Base-by-base conservation (phyloP, 2,113 vertebrate species). In the Seriola dumerili region DNA sequence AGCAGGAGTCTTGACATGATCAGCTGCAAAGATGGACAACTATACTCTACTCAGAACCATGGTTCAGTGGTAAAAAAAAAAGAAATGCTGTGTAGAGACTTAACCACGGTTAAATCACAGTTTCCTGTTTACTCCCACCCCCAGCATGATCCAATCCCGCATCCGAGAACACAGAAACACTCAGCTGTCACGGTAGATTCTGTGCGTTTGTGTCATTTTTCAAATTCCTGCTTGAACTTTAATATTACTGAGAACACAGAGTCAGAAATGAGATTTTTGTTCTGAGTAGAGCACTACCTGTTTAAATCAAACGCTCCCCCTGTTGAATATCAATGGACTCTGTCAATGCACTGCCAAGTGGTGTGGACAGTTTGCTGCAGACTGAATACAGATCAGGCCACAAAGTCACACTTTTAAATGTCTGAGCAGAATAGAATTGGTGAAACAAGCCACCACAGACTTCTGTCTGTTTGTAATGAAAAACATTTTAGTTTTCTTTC, bases 281-380 rank as follows among this genome's bases (percentile, higher is more conserved):
- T 57, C 65, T 71, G 72, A 78, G 72, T 23, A 64, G 64, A 78
- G 72, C 61, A 57, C 69, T 14, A 76, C 85, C 72, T 81, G 75
- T 78, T 87, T 84, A 80, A 87, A 87, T 86, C 78, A 85, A 73
- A 80, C 46, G 14, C 54, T 77, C 82, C 4, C 81, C 38, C 29
- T 55, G 65, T 9, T 87, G 80, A 90, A 92, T 90, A 83, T 73
- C 72, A 92, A 85, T 92, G 65, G 23, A 75, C 29, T 52, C 50
- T 48, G 38, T 76, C 61, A 55, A 44, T 23, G 19, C 46, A 59
- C 57, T 48, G 46, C 64, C 72, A 55, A 80, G 64, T 76, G 48
- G 67, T 68, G 50, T 80, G 62, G 81, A 81, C 73, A 11, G 4
- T 44, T 21, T 50, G 59, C 52, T 23, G 46, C 48, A 50, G 38